A percentile compares a stretch with the other conserved stretches of the same genome.
phyloP scores from a whole-genome alignment of 2,113 vertebrate species.

The Lates calcarifer region DNA sequence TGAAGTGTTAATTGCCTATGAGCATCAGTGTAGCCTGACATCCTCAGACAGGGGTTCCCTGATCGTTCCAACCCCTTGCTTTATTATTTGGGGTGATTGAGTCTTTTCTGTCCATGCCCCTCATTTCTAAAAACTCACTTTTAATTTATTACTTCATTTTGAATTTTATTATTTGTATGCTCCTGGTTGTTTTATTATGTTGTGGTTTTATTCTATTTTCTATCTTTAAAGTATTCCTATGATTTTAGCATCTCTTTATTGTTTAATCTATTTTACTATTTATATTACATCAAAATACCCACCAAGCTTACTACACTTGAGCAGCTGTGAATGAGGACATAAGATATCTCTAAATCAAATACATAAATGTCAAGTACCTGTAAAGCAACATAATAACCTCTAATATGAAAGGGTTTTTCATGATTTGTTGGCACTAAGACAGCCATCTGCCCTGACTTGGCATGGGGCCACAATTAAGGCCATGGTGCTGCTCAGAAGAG shows the following conservation, averaged over 20 bases:
- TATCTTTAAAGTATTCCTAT: neutral
- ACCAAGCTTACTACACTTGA: too few relatives aligned
- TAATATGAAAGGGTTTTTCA: constrained; percentile 28
- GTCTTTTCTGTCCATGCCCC: neutral
- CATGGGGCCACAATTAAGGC: constrained; percentile 37
- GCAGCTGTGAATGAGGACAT: neutral
- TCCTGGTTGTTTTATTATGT: neutral
- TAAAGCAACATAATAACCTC: constrained; percentile 1
- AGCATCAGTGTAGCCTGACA: neutral
- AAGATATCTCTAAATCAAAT: neutral
- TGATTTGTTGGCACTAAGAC: constrained; percentile 40
- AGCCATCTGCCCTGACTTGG: constrained; percentile 59
- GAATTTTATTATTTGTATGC: neutral
- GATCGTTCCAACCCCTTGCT: neutral
- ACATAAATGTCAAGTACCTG: neutral
- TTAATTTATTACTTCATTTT: neutral
- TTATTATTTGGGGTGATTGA: neutral
- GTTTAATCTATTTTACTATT: too few relatives aligned
- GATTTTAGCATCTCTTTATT: neutral
- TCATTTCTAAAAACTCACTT: neutral
- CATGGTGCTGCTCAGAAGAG: constrained; percentile 18
- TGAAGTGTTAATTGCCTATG: neutral
- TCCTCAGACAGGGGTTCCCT: neutral
- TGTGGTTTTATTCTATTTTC: neutral
- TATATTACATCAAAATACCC: too few relatives aligned